phyloP scores from a whole-genome alignment of 2,113 vertebrate genomes.

The Sclerurus mexicanus region DNA sequence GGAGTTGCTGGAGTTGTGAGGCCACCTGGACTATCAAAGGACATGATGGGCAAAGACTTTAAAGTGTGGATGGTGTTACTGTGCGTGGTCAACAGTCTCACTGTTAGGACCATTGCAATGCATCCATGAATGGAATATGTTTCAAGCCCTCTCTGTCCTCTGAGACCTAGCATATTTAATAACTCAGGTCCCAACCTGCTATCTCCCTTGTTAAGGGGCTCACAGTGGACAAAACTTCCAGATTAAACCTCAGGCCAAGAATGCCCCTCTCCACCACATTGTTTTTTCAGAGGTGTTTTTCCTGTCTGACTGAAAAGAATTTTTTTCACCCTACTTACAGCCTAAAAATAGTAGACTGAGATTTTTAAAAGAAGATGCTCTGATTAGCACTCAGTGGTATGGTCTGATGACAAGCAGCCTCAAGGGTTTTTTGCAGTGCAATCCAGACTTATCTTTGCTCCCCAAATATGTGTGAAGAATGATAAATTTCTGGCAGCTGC shows the following conservation, averaged over 20 bases:
- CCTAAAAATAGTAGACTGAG: neutral
- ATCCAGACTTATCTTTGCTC: neutral
- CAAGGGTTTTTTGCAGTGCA: neutral
- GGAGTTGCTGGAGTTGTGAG: neutral
- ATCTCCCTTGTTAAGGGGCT: neutral
- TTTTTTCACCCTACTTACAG: neutral
- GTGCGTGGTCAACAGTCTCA: neutral
- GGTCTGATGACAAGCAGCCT: neutral
- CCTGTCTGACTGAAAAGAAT: neutral
- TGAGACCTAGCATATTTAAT: neutral
- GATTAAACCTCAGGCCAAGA: neutral
- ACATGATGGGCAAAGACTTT: rapidly evolving
- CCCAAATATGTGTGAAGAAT: neutral
- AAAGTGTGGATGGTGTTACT: neutral
- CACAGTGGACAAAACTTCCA: neutral
- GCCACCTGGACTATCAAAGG: neutral
- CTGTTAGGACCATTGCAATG: neutral
- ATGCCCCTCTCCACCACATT: neutral
- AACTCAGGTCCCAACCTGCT: neutral
- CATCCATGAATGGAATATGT: neutral
- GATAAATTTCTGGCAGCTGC: neutral
- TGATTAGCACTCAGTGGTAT: neutral
- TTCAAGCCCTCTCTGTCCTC: neutral
- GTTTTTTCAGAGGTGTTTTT: neutral
- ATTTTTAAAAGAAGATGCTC: neutral